Conservation (phyloP, 1,140 invertebrate genomes). For the Notospermus geniculatus region DNA sequence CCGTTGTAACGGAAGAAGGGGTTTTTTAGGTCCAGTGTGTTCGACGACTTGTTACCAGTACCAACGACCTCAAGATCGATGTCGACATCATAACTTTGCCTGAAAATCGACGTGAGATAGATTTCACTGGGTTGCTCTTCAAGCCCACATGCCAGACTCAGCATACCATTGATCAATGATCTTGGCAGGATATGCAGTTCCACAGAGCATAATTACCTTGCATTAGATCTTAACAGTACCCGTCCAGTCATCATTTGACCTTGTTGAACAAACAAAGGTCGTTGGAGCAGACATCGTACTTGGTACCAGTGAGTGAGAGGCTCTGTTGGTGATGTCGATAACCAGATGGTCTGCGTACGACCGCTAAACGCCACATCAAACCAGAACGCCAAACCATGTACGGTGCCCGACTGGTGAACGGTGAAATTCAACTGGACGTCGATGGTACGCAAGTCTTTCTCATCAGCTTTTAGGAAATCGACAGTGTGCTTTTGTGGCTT, state of each 20-base stretch:
- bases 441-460: slow-evolving; percentile 93
- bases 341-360: slow-evolving; percentile 85
- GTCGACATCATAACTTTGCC: slow-evolving; percentile 98
- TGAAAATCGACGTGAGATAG: slow-evolving; percentile 33
- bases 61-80: slow-evolving; percentile 91
- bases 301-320: slow-evolving; percentile 99
- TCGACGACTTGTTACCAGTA: slow-evolving; percentile 67
- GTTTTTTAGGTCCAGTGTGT: slow-evolving; percentile 97
- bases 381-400: slow-evolving; percentile 98
- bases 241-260: slow-evolving; percentile 87
- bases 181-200: too few relatives aligned
- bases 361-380: slow-evolving; percentile 99
- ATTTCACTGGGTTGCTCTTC: too few relatives aligned
- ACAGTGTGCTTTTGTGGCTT: slow-evolving; percentile 93
- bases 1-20: slow-evolving; percentile 83
- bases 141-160: too few relatives aligned
- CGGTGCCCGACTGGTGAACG: slow-evolving; percentile 86
- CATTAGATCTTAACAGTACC: slow-evolving; percentile 88
- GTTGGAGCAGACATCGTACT: slow-evolving; percentile 91
- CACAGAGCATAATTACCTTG: slow-evolving; percentile 71
- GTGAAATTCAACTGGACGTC: slow-evolving; percentile 94
- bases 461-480: slow-evolving; percentile 89
- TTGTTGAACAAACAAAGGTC: slow-evolving; percentile 91
- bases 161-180: too few relatives aligned
- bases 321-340: slow-evolving; percentile 97